These are phyloP conservation scores for Paralvinella palmiformis DNA, from an alignment of 1,140 invertebrate genomes.

Conservation along the genomic window DNA sequence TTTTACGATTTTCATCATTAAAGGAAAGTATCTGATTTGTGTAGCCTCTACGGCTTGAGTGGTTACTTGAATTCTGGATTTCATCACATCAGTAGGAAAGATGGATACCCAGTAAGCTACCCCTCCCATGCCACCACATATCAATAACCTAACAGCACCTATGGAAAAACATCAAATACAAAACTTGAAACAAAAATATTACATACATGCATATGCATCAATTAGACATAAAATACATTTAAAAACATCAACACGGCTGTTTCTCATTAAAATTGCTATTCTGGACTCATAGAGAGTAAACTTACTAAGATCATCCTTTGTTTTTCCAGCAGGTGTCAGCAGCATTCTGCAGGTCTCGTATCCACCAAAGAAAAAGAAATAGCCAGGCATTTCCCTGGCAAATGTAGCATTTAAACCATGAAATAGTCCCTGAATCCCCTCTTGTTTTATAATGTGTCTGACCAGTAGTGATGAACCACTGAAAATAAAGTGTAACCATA, in stretches of 20 bases:
- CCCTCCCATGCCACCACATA: conserved; percentile 79
- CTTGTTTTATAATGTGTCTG: conserved; percentile 65
- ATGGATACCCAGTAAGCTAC: conserved; percentile 83
- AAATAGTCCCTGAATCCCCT: conserved; percentile 80
- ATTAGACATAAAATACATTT: no score
- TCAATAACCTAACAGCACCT: conserved; percentile 63
- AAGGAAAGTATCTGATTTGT: conserved; percentile 56
- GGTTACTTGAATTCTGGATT: conserved; percentile 84
- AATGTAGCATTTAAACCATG: conserved; percentile 86
- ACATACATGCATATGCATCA: no score
- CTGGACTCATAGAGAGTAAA: no score
- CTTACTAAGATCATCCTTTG: conserved; percentile 63
- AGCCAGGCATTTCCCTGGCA: conserved; percentile 94
- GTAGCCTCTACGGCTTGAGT: conserved; percentile 55
- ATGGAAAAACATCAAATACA: no score
- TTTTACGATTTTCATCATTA: conserved; percentile 64
- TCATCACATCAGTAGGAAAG: conserved; percentile 94
- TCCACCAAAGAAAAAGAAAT: conserved; percentile 96
- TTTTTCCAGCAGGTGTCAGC: conserved; percentile 58
- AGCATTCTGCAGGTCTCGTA: conserved; percentile 78
- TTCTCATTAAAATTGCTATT: no score
- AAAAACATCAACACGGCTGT: no score
- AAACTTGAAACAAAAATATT: no score
- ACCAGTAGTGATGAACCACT: conserved; percentile 71
- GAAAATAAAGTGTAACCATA: no score